Conservation (phyloP, 1,140 invertebrate genomes). For the Lasioglossum baleicum region DNA sequence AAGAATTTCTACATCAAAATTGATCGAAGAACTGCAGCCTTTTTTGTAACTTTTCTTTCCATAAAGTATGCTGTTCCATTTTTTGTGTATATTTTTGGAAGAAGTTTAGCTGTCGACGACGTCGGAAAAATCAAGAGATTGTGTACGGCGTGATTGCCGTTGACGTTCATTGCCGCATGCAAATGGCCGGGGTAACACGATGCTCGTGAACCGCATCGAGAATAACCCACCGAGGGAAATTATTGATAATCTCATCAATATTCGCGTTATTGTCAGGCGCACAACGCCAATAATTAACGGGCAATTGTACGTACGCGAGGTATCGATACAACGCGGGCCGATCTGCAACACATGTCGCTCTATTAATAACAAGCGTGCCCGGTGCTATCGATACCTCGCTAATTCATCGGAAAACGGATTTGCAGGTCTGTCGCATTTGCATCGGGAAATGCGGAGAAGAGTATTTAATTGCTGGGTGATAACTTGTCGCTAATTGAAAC, state of each 20-base stretch:
- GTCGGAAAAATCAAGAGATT: not conserved
- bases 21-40: too few relatives aligned
- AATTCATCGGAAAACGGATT: constrained; percentile 61
- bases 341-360: constrained; percentile 65
- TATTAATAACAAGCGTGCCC: constrained; percentile 64
- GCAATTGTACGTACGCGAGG: constrained; percentile 68
- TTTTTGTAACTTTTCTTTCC: too few relatives aligned
- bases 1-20: too few relatives aligned
- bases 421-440: constrained; percentile 9
- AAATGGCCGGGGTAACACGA: constrained; percentile 26
- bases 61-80: too few relatives aligned
- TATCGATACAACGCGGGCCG: constrained; percentile 66
- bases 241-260: constrained; percentile 78
- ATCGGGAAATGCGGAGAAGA: not conserved
- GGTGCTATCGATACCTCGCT: constrained; percentile 65
- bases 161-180: constrained; percentile 18
- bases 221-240: constrained; percentile 63
- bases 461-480: not conserved
- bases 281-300: constrained; percentile 71
- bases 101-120: not conserved
- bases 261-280: constrained; percentile 71
- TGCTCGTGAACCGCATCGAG: constrained; percentile 31
- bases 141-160: not conserved
- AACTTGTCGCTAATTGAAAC: not conserved
- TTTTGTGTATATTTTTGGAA: too few relatives aligned